These are phyloP conservation scores for Vesta saturnalis DNA, from an alignment of 2,888 invertebrate species.

Conservation along the genomic window DNA sequence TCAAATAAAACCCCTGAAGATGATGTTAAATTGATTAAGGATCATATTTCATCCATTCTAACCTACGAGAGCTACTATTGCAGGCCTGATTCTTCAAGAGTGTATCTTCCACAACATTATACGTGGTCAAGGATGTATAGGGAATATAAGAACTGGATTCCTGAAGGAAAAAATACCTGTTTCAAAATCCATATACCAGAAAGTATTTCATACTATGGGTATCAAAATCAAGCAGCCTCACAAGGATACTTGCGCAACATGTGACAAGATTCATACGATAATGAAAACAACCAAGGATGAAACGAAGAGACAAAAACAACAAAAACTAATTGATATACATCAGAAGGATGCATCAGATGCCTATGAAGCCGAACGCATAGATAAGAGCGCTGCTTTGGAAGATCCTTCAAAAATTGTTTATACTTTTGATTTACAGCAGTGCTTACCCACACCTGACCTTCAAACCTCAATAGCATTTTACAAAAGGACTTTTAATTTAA, in stretches of 20 bases:
- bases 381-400: neutral
- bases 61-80: constrained; percentile 19
- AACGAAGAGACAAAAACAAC: neutral
- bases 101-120: constrained; percentile 6
- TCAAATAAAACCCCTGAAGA: constrained; percentile 16
- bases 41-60: constrained; percentile 9
- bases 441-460: constrained; percentile 46
- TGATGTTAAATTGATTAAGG: constrained; percentile 1
- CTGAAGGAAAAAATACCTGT: neutral
- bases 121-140: constrained; percentile 1
- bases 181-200: neutral
- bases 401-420: neutral
- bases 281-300: neutral
- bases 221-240: neutral
- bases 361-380: neutral
- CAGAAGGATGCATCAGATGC: neutral
- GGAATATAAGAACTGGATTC: constrained; percentile 5
- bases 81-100: constrained; percentile 3
- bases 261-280: constrained; percentile 6
- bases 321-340: neutral
- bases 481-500: constrained; percentile 50
- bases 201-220: neutral
- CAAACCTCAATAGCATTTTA: constrained; percentile 50
- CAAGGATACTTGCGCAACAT: constrained; percentile 6
- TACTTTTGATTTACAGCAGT: constrained; percentile 40